Evolutionary conservation across 37 sponge, comb jelly and placozoan genomes (phyloP), one percentile per base, ranked within the genome.

Genomic region (Ianthella basta): DNA sequence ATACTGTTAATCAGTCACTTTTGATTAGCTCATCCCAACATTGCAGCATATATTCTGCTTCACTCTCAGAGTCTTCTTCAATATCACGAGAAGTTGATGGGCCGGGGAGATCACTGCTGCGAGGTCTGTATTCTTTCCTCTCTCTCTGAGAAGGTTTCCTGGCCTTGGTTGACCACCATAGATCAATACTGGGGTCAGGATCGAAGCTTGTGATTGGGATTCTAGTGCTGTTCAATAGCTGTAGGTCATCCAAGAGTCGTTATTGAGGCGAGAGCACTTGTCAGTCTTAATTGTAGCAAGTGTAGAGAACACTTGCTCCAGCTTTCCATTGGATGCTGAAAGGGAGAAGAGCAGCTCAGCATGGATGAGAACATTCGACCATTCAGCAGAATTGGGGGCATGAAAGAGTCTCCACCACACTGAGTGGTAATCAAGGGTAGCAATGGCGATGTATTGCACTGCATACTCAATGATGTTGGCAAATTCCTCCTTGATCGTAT

Each of bases 331-430:
- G 16, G 86, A 85, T 12, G 57, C 86, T 56, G 86, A 86, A 19
- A 89, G 73, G 44, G 86, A 81, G 82, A 81, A 86, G 2, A 90
- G 79, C 29, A 89, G 83, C 27, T 81, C 38, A 19, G 78, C 79
- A 66, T 75, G 82, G 33, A 59, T 32, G 23, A 88, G n/a, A 36
- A 55, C 89, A 85, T 88, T 88, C 25, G 79, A 80, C 84, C 89
- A 88, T 69, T 84, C 82, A 15, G 64, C 25, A 54, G 90, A 85
- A 32, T 59, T 55, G 60, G 91, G 91, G 0, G 88, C 84, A 56
- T 91, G 81, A 53, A 88, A 85, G 8, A 89, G 68, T 68, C 72
- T 89, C 89, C 89, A 89, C 89, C 89, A 88, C 70, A 85, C 85
- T 29, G 89, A 75, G 60, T 63, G 85, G 57, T 85, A 89, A 67